phyloP scores from a whole-genome alignment of 2,113 vertebrate genomes.

The Sula dactylatra region DNA sequence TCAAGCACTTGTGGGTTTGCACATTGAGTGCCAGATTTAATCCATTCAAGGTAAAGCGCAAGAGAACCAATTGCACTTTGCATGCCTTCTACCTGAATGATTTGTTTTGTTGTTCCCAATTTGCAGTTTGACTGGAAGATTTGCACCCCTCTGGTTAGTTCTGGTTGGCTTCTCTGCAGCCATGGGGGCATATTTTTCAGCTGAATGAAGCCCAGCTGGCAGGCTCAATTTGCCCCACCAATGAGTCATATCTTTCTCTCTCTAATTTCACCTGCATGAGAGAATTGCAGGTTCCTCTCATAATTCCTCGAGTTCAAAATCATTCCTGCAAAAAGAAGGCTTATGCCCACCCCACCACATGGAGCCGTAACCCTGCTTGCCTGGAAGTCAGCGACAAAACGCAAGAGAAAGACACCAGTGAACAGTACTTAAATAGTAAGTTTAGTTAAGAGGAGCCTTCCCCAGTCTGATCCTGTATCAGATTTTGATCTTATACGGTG shows the following conservation, averaged over 20 bases:
- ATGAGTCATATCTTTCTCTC: constrained; percentile 42
- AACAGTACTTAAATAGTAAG: neutral
- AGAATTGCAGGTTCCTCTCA: constrained; percentile 26
- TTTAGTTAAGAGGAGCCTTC: neutral
- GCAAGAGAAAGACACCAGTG: neutral
- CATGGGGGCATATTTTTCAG: constrained; percentile 56
- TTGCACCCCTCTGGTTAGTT: constrained; percentile 66
- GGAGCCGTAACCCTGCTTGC: neutral
- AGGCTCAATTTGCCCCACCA: constrained; percentile 61
- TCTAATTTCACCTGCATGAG: constrained; percentile 37
- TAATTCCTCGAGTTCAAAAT: neutral
- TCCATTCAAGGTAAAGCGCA: constrained; percentile 52
- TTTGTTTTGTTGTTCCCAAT: constrained; percentile 64
- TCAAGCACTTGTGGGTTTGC: constrained; percentile 26
- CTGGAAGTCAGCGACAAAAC: neutral
- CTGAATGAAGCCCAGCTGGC: constrained; percentile 61
- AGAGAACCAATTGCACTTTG: constrained; percentile 57
- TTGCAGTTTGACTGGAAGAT: constrained; percentile 64
- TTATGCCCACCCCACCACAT: neutral
- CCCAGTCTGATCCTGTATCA: neutral
- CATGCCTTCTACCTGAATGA: constrained; percentile 64
- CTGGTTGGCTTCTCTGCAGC: constrained; percentile 60
- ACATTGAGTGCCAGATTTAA: constrained; percentile 45
- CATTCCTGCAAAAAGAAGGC: neutral
- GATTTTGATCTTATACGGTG: neutral